Evolutionary conservation across 2,888 invertebrate species (phyloP).

Genomic region (Acrobasis suavella): DNA sequence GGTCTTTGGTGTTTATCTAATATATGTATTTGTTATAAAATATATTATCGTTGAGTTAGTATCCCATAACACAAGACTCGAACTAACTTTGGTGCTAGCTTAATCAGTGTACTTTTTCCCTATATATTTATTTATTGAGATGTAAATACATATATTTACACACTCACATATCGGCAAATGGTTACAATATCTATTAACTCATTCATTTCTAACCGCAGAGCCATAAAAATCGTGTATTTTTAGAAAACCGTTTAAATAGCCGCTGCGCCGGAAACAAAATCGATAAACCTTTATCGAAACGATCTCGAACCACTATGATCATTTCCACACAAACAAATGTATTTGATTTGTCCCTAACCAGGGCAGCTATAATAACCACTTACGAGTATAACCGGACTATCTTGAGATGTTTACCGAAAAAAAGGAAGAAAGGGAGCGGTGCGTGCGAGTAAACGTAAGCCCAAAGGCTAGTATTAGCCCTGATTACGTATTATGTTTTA

Average conservation of each 20-base stretch:
- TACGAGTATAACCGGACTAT: slow-evolving; percentile 30
- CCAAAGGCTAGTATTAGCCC: slow-evolving; percentile 59
- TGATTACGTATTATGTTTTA: slow-evolving; percentile 58
- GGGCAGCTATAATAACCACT: slow-evolving; percentile 19
- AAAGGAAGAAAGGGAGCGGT: slow-evolving; percentile 36
- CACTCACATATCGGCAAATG: too few relatives aligned
- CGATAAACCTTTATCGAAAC: slow-evolving; percentile 1
- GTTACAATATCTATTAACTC: too few relatives aligned
- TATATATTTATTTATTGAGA: too few relatives aligned
- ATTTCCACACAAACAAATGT: neutral
- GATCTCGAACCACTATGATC: neutral
- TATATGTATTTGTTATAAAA: too few relatives aligned
- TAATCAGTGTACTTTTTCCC: too few relatives aligned
- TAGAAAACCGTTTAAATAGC: neutral
- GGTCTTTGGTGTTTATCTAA: too few relatives aligned
- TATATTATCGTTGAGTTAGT: too few relatives aligned
- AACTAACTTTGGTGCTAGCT: too few relatives aligned
- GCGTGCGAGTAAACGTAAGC: slow-evolving; percentile 68
- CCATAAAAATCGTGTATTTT: neutral
- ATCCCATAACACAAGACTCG: too few relatives aligned
- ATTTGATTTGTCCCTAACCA: neutral
- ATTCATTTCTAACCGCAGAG: too few relatives aligned
- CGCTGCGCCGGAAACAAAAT: slow-evolving; percentile 16
- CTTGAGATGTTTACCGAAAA: slow-evolving; percentile 41
- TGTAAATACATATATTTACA: too few relatives aligned